Evolutionary conservation across 2,888 invertebrate genomes (phyloP).

Genomic region (Nebria brevicollis): DNA sequence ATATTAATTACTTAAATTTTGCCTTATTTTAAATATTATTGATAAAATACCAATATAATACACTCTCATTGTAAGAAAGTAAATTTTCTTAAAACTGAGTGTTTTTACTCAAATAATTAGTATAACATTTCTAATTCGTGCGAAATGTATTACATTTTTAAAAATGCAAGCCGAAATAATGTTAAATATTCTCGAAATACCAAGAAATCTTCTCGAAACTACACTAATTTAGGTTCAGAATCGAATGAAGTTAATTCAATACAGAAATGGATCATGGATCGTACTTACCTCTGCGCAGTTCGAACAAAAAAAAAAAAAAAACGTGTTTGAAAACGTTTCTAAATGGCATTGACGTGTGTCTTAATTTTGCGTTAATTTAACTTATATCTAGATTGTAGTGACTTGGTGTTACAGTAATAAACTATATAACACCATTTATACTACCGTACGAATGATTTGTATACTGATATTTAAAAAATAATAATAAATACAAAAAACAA

Average conservation of each 20-base stretch:
- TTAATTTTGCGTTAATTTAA: constrained; percentile 1
- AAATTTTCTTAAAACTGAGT: no score
- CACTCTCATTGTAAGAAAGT: no score
- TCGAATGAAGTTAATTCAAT: background rate
- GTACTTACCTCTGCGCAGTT: constrained; percentile 37
- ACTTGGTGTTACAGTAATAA: constrained; percentile 18
- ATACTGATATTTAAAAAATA: constrained; percentile 41
- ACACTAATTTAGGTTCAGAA: background rate
- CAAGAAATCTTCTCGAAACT: no score
- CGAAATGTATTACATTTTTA: no score
- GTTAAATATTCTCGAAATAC: no score
- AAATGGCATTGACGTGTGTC: background rate
- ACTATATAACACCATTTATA: constrained; percentile 16
- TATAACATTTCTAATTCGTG: no score
- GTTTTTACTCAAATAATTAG: no score
- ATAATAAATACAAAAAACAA: background rate
- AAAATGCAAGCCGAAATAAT: no score
- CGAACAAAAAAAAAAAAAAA: background rate
- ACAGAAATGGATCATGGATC: constrained; percentile 13
- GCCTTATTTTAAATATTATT: no score
- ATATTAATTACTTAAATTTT: no score
- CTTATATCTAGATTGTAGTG: background rate
- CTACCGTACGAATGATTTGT: constrained; percentile 41
- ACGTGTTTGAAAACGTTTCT: constrained; percentile 3
- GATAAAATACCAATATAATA: no score